These are phyloP conservation scores for Oceanites oceanicus DNA, from an alignment of 2,113 vertebrate genomes.

Conservation along the genomic window DNA sequence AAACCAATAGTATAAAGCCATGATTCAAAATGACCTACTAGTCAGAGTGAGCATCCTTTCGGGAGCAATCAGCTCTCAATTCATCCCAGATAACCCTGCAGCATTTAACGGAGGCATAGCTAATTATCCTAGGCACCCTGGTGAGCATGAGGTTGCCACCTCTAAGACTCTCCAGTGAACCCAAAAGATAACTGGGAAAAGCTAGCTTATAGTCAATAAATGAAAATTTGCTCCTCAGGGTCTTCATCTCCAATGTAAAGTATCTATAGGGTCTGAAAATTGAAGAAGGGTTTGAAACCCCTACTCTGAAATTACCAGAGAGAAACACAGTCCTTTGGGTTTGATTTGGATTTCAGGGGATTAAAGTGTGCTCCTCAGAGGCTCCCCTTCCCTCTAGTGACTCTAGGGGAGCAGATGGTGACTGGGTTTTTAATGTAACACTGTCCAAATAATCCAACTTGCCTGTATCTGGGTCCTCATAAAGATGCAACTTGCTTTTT, in stretches of 20 bases:
- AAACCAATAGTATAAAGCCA: background rate
- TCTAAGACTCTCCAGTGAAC: background rate
- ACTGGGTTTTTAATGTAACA: background rate
- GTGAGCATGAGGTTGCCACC: background rate
- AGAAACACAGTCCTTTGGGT: fast-evolving
- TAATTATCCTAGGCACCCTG: background rate
- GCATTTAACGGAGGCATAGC: background rate
- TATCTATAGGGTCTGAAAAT: background rate
- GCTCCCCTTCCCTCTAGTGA: background rate
- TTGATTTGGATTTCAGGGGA: background rate
- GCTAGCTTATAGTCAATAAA: background rate
- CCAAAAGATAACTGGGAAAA: background rate
- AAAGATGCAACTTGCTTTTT: background rate
- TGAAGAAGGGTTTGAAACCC: background rate
- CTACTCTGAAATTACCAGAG: background rate
- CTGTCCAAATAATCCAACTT: background rate
- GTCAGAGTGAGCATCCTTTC: background rate
- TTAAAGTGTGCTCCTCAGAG: background rate
- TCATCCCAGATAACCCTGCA: background rate
- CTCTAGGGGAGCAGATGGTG: background rate
- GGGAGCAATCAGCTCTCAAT: background rate
- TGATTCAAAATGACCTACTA: background rate
- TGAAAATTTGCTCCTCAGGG: background rate
- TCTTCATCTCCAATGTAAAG: background rate
- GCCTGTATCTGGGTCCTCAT: background rate